These are phyloP conservation scores for Proales similis DNA, from an alignment of 1,140 invertebrate genomes.

Conservation along the genomic window DNA sequence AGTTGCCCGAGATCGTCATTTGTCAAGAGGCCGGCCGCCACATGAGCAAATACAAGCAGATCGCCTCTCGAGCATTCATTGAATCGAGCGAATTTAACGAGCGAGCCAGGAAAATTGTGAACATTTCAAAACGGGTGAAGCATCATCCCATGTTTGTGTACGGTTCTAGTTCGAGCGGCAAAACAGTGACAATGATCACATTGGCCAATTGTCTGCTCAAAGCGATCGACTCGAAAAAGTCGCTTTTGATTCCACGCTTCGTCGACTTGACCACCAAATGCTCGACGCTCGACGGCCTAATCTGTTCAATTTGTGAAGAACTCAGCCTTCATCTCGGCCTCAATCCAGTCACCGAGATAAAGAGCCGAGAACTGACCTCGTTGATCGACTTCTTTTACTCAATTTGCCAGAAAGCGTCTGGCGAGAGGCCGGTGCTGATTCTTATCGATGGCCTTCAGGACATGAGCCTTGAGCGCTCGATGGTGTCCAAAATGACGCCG, in stretches of 20 bases:
- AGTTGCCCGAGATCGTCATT: background rate
- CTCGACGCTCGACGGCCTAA: conserved; percentile 32
- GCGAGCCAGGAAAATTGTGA: conserved; percentile 10
- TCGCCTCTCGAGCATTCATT: conserved; percentile 2
- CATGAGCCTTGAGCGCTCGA: background rate
- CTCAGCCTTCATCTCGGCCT: background rate
- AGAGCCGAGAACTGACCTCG: conserved; percentile 7
- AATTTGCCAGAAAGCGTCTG: background rate
- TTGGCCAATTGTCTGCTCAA: background rate
- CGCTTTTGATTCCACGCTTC: background rate
- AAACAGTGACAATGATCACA: conserved; percentile 7
- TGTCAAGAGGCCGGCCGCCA: conserved; percentile 18
- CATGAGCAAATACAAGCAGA: background rate
- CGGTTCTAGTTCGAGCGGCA: conserved; percentile 13
- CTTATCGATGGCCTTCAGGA: conserved; percentile 5
- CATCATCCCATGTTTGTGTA: conserved; percentile 36
- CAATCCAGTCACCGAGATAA: conserved; percentile 1
- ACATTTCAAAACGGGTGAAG: background rate
- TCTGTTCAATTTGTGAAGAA: conserved; percentile 16
- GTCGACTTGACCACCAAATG: conserved; percentile 21
- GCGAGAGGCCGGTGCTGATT: background rate
- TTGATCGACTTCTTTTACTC: conserved; percentile 25
- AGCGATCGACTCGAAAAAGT: conserved; percentile 17
- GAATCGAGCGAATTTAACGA: conserved; percentile 12
- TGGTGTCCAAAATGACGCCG: background rate